Conservation (phyloP, 2,113 vertebrate species). For the Halichoerus grypus region DNA sequence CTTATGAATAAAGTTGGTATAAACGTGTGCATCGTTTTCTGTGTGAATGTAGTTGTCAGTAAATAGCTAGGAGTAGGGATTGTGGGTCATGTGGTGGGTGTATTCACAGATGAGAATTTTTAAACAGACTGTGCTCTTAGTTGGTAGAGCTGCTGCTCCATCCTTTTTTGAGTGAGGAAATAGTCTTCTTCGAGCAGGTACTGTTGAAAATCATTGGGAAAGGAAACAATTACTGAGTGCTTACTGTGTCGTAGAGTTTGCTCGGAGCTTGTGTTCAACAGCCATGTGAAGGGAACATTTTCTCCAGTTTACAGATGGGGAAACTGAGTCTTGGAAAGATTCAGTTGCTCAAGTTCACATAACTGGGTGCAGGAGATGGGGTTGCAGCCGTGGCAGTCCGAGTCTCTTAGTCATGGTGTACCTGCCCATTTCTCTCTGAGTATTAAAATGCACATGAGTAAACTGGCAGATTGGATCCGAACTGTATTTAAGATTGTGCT, state of each 20-base stretch:
- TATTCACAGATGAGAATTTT: background rate
- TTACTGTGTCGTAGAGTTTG: background rate
- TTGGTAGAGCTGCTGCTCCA: accelerated
- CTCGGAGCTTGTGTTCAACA: background rate
- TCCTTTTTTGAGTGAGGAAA: background rate
- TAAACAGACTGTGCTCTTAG: background rate
- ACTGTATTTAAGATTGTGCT: accelerated
- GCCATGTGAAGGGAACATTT: background rate
- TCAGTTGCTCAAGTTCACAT: background rate
- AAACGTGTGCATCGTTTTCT: background rate
- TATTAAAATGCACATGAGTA: background rate
- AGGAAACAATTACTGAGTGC: background rate
- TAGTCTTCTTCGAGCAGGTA: background rate
- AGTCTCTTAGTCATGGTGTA: too few species aligned
- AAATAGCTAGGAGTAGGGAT: background rate
- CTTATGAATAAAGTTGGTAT: background rate
- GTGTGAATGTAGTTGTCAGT: background rate
- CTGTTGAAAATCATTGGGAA: background rate
- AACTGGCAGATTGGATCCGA: background rate
- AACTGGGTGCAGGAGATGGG: background rate
- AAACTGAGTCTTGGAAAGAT: background rate
- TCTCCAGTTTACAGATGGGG: background rate
- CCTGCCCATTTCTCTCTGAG: background rate
- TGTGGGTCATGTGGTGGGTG: background rate
- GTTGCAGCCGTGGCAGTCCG: background rate